Evolutionary conservation across 2,113 vertebrate genomes (phyloP).

Genomic region (Rynchops niger): DNA sequence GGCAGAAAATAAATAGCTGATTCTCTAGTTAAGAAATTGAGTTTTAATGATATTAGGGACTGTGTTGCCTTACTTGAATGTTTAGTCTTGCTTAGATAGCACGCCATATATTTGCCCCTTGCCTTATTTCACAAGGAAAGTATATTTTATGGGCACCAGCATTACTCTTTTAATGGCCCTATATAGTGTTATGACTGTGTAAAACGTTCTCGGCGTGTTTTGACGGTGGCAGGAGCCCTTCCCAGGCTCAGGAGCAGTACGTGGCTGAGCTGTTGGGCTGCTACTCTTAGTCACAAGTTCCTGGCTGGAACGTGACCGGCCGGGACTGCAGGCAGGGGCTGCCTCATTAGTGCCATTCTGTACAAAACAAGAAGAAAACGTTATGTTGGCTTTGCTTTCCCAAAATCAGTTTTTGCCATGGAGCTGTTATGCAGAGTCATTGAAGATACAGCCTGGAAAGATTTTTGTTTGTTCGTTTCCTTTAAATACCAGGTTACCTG

Average conservation of each 20-base stretch:
- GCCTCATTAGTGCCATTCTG: background rate
- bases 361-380: background rate
- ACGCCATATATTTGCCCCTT: background rate
- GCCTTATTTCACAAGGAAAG: background rate
- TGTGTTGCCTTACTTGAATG: background rate
- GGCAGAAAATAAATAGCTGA: conserved; percentile 22
- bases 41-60: conserved; percentile 2
- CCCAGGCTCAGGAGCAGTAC: background rate
- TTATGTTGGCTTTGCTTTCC: background rate
- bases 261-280: background rate
- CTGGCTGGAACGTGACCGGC: background rate
- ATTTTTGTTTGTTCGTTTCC: background rate
- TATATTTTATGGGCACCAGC: background rate
- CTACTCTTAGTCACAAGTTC: background rate
- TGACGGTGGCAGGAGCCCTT: background rate
- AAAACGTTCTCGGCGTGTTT: background rate
- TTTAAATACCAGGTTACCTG: background rate
- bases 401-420: background rate
- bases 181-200: background rate
- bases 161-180: background rate
- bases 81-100: background rate
- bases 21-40: conserved; percentile 37
- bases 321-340: background rate
- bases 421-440: background rate
- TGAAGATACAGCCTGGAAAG: background rate